Base-by-base conservation (phyloP, 2,797 vertebrate genomes). In the Bradypodion ventrale region DNA sequence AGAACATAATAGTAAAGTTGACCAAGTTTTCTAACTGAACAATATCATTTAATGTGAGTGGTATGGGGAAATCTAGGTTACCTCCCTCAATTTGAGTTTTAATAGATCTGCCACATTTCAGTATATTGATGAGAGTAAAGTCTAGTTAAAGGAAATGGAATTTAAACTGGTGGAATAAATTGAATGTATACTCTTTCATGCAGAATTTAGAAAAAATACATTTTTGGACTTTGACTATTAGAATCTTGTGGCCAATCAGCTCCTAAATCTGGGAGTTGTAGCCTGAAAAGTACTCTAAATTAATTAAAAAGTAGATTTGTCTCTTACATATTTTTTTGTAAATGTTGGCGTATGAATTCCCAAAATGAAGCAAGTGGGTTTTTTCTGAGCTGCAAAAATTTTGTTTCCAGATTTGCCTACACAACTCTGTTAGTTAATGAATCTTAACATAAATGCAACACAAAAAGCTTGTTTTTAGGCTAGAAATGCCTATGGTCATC, bases 381-480 rank as follows among this genome's bases (percentile, higher is more conserved):
- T 42, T 49, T 46, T 49, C 16, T n/a, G n/a, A 49, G 5, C 16
- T n/a, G 25, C 46, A n/a, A 35, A 42, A 40, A 42, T 42, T 25
- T 25, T 2, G 9, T 46, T 12, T 66, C 42, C 25, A 42, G 19
- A 32, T 42, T 66, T 32, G 10, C 10, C 42, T 5, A 49, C 19
- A 6, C 80, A 78, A 66, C n/a, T n/a, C n/a, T n/a, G n/a, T n/a
- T 32, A 77, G 75, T 29, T 85, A 88, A 73, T 75, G 89, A 70
- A 62, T 84, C 74, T 79, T 87, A 59, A 46, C 40, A 82, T 23
- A 82, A 68, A 78, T n/a, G n/a, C n/a, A n/a, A n/a, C n/a, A n/a
- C n/a, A n/a, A n/a, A n/a, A n/a, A n/a, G n/a, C n/a, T n/a, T n/a
- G n/a, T n/a, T n/a, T n/a, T n/a, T n/a, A n/a, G n/a, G n/a, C n/a